phyloP scores from a whole-genome alignment of 2,888 invertebrate genomes.

The Asteroscopus sphinx region DNA sequence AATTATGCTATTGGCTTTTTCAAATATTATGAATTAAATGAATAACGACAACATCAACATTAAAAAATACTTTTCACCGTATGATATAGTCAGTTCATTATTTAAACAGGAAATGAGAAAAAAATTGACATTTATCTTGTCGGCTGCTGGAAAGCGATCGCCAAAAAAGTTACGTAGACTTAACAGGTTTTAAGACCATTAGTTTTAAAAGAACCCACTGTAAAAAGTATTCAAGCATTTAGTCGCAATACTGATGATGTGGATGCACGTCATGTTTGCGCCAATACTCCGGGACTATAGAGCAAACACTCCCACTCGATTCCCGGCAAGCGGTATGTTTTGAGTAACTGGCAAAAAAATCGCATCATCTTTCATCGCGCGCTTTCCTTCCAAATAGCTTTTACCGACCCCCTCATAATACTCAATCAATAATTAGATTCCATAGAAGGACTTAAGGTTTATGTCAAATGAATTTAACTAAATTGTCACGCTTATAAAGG shows the following conservation, averaged over 20 bases:
- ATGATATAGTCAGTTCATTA: too few relatives aligned
- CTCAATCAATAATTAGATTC: conserved; percentile 67
- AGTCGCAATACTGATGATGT: conserved; percentile 5
- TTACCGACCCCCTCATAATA: conserved; percentile 72
- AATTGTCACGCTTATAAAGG: conserved; percentile 13
- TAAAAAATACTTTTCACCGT: too few relatives aligned
- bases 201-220: too few relatives aligned
- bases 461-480: conserved; percentile 24
- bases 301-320: conserved; percentile 62
- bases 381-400: conserved; percentile 75
- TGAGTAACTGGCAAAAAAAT: conserved; percentile 73
- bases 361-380: conserved; percentile 75
- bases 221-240: not conserved
- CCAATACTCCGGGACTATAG: conserved; percentile 68
- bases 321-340: conserved; percentile 77
- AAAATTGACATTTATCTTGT: too few relatives aligned
- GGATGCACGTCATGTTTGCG: conserved; percentile 52
- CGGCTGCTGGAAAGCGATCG: too few relatives aligned
- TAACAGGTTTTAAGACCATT: not conserved
- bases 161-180: too few relatives aligned
- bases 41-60: too few relatives aligned
- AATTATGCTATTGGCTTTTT: not conserved
- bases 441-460: conserved; percentile 11
- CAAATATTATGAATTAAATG: not conserved
- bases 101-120: too few relatives aligned